Base-by-base conservation (phyloP, 2,797 vertebrate species). In the Sphaeramia orbicularis region DNA sequence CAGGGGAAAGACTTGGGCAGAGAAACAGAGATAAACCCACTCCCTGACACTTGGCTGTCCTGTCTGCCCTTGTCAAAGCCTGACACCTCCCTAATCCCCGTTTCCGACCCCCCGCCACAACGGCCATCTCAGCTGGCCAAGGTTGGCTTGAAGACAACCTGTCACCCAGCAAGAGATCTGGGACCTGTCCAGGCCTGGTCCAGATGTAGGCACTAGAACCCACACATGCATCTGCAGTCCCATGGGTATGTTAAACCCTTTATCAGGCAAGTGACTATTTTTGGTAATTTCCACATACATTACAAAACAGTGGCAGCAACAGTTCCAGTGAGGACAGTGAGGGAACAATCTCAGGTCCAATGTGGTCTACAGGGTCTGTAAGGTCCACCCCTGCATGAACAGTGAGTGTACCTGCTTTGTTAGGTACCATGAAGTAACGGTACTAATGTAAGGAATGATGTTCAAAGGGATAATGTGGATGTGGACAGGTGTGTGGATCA, bases 41-140 rank as follows among this genome's bases (percentile, higher is more conserved):
- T 83, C 44, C 51, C 58, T 76, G 86, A 90, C 76, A 78, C 76
- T 85, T 87, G 84, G 89, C 87, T 56, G 85, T 88, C 85, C 83
- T 65, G 57, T 63, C 65, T 77, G 85, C 74, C 89, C 91, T 91
- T 90, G 90, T 89, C 79, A 87, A 54, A 62, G 65, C 65, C 55
- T 65, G 77, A 85, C 86, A 74, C 71, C 70, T 76, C 77, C 60
- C 61, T 80, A 80, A 85, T 82, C 78, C 83, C 64, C 65, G 43
- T 63, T 52, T 48, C 52, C n/a, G 21, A 18, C 49, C 42, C 53
- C 58, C 32, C 57, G 32, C 66, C 63, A 24, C 79, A 45, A 6
- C 68, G 81, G 57, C 76, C 71, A 55, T 73, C 65, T 83, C 85
- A 85, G 76, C 70, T 87, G 80, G 71, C 74, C 78, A 80, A 71